Percentiles rank a stretch among this genome's conserved stretches.
Evolutionary conservation across 2,888 invertebrate species (phyloP).

Genomic region (Deladenus siricidicola): DNA sequence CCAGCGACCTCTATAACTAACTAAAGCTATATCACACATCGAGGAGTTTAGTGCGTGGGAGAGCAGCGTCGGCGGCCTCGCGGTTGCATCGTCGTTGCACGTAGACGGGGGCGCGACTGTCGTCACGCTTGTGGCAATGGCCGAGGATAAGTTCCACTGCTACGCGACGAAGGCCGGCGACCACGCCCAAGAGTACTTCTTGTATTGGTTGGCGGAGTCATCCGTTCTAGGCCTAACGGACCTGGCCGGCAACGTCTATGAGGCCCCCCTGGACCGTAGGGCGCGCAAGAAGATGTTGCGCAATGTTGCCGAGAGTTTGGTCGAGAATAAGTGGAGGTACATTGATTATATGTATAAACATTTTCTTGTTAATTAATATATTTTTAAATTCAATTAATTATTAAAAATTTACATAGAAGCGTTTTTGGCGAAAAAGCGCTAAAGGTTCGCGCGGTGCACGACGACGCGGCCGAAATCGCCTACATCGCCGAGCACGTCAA

Average conservation of each 20-base stretch:
- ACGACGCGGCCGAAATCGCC: neutral
- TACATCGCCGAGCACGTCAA: conserved; percentile 4
- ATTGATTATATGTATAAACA: neutral
- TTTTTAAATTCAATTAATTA: no score
- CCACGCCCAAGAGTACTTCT: neutral
- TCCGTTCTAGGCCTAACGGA: conserved; percentile 1
- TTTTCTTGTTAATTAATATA: neutral
- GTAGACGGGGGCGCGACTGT: no score
- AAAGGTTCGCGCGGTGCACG: neutral
- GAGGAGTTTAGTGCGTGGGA: no score
- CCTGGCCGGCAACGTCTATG: neutral
- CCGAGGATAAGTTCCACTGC: neutral
- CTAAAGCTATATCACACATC: no score
- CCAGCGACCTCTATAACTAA: no score
- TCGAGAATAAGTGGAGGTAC: conserved; percentile 36
- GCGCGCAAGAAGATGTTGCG: conserved; percentile 8
- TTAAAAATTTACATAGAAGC: no score
- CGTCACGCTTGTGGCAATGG: neutral
- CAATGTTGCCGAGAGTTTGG: conserved; percentile 26
- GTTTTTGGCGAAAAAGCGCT: neutral
- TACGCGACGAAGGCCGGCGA: neutral
- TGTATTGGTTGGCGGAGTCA: neutral
- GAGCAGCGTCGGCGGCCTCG: no score
- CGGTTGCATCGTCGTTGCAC: no score
- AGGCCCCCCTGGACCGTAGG: neutral